Percentiles rank a stretch among this genome's conserved stretches.
Conservation (phyloP, 2,888 invertebrate species). For the Crematogaster levior region DNA sequence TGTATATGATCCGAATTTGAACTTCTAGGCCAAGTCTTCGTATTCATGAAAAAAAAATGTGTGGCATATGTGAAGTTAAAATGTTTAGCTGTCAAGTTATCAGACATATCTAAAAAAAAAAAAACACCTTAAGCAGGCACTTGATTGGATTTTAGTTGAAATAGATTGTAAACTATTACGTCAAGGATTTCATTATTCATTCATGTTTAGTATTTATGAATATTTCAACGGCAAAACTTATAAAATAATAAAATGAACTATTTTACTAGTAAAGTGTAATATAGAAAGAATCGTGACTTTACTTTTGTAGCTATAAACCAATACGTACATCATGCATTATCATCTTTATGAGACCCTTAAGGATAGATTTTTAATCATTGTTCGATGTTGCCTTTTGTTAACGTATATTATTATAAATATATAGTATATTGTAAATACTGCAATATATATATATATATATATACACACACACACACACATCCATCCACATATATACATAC, state of each 20-base stretch:
- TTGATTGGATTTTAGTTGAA: constrained; percentile 33
- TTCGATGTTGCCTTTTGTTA: constrained; percentile 40
- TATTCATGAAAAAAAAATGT: constrained; percentile 10
- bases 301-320: constrained; percentile 44
- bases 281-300: constrained; percentile 49
- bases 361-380: constrained; percentile 38
- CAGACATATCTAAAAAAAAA: constrained; percentile 31
- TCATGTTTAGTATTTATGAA: constrained; percentile 38
- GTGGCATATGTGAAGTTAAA: constrained; percentile 23
- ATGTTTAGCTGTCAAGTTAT: constrained; percentile 36
- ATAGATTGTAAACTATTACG: constrained; percentile 22
- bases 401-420: constrained; percentile 39
- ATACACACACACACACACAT: background rate
- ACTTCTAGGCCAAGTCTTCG: background rate
- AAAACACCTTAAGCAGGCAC: background rate
- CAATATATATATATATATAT: constrained; percentile 7
- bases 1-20: constrained; percentile 29
- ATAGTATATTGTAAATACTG: constrained; percentile 42
- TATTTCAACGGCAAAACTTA: constrained; percentile 46
- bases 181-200: constrained; percentile 26
- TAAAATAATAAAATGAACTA: constrained; percentile 47
- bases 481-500: constrained; percentile 15
- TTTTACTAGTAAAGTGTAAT: constrained; percentile 57
- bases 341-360: constrained; percentile 31
- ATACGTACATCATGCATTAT: constrained; percentile 34